These are phyloP conservation scores for Drosophila littoralis DNA, from an alignment of 1,140 invertebrate species.

Conservation along the genomic window DNA sequence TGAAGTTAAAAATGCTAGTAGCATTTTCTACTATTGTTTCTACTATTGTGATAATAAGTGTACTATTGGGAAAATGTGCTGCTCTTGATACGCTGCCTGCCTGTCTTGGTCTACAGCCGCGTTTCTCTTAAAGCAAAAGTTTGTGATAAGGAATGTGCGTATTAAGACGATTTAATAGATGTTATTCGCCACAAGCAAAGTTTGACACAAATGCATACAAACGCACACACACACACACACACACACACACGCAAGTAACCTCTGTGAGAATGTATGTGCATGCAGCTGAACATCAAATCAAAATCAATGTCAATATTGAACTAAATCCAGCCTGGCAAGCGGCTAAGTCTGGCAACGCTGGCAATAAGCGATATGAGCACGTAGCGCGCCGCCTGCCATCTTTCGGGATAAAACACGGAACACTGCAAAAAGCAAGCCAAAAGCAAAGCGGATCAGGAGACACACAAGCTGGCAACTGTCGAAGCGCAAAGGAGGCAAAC, in stretches of 20 bases:
- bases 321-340: constrained; percentile 64
- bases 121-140: not conserved
- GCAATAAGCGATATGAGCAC: constrained; percentile 70
- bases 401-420: constrained; percentile 16
- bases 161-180: not conserved
- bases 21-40: too few relatives aligned
- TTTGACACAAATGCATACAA: not conserved
- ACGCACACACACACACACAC: not conserved
- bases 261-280: not conserved
- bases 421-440: not conserved
- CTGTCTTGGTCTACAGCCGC: too few relatives aligned
- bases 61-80: too few relatives aligned
- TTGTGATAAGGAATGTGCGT: not conserved
- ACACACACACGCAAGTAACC: not conserved
- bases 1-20: too few relatives aligned
- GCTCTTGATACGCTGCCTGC: too few relatives aligned
- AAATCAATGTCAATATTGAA: constrained; percentile 76
- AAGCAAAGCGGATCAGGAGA: constrained; percentile 13
- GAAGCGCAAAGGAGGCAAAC: constrained; percentile 54
- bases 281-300: constrained; percentile 56
- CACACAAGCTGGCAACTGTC: constrained; percentile 18
- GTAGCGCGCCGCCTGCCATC: constrained; percentile 38
- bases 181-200: not conserved
- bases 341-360: constrained; percentile 46
- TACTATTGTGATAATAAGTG: too few relatives aligned